Evolutionary conservation across 2,113 vertebrate genomes (phyloP), one percentile per base, ranked within the genome.

Genomic region (Mormyrus lacerda): DNA sequence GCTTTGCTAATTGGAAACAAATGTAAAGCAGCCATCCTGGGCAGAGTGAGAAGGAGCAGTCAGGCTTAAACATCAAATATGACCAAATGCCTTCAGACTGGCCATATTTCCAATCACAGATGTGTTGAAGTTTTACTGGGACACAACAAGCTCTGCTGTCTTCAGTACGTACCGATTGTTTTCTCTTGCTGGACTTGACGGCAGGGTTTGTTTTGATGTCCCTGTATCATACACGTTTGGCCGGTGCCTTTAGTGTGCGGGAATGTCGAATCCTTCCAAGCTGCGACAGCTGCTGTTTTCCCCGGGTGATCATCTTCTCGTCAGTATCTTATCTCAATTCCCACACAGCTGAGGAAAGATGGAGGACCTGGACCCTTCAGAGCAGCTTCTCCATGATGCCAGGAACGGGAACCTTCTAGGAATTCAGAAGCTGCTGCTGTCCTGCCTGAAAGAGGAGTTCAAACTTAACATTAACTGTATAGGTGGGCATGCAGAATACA

Each of bases 401-500:
- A 96, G 98, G 91, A 99, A 99, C 90, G 98, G 98, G 93, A 96
- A 98, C 53, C 69, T 95, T 84, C 92, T 95, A 1, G 97, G 97
- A 79, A 95, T 99, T 89, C 96, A 95, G 89, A 94, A 87, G 53
- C 95, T 99, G 1, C 92, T 99, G 89, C 92, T 96, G 91, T 94
- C 93, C 50, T 92, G 94, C 91, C 94, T 93, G 58, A 96, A 89
- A 91, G 95, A 95, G 35, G 94, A 97, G 87, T 92, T 92, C 11
- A 91, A 89, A n/a, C 95, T 98, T 90, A 95, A 98, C 91, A 97
- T 99, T 89, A 97, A 99, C 91, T 99, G 98, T 94, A 99, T 98
- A 97, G 98, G 98, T 98, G 93, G 89, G 10, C 7, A 35, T 47
- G 19, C 15, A 55, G 48, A 47, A 31, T 15, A 15, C 21, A 84